Base-by-base conservation (phyloP, 2,113 vertebrate genomes). In the Triplophysa rosa region DNA sequence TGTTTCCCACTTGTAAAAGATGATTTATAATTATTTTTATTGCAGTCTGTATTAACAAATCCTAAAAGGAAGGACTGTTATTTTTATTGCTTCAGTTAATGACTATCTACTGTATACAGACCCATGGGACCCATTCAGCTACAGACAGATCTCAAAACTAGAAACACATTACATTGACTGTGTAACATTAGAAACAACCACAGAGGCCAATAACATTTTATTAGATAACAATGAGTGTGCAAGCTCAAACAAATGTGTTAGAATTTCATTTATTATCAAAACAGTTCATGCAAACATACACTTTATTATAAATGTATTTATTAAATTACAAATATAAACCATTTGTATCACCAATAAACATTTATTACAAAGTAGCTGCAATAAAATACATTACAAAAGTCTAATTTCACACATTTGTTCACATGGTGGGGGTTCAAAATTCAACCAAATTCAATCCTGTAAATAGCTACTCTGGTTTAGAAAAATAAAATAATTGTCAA, bases 351-450 rank as follows among this genome's bases (percentile, higher is more conserved):
- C 16, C 8, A 14, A 58, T 13, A n/a, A 21, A 58, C 11, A 40
- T 23, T 2, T n/a, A 33, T 54, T 23, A 59, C n/a, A 40, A 72
- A 72, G 16, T 23, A 0, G 21, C 29, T 59, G 69, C n/a, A 72
- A 11, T 58, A 42, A 58, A 58, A 73, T 11, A 24, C 2, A 40
- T 40, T 23, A 16, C 54, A 58, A 67, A 52, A 26, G 59, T 13
- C 40, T 59, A 11, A 3, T 47, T 69, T 54, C n/a, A 72, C 19
- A 59, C 40, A 21, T 40, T 72, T 59, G 10, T 72, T 72, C 54
- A 72, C 21, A 67, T 3, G 5, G 21, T 42, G 2, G 3, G 19
- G 13, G 19, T 19, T 71, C 6, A 21, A 71, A 10, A 37, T 37
- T 71, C 3, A 21, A 58, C 14, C n/a, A 59, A 19, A 9, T 23